Base-by-base conservation (phyloP, 2,888 invertebrate species). In the Agrilus cyanescens region DNA sequence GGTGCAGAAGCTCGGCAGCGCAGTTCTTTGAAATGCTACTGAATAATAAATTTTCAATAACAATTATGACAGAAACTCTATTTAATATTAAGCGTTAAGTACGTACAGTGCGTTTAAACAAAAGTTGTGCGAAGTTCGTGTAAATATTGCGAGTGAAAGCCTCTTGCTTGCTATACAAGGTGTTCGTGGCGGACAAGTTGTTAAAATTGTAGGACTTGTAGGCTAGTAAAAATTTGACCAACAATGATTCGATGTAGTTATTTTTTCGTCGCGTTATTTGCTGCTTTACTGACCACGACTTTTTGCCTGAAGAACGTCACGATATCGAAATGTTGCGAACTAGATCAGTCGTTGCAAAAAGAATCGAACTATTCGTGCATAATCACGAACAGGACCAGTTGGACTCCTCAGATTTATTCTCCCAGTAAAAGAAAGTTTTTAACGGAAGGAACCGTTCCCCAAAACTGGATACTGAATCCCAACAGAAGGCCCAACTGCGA, bases 391-490 rank as follows among this genome's bases (percentile, higher is more conserved):
- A 14, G 32, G 15, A 34, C 20, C 4, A 32, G 29, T n/a, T 47
- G 47, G 47, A 34, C 41, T 6, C 47, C 47, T 2, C 42, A 38
- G 33, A 43, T 47, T 32, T 82, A 72, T 57, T 72, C 78, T 29
- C 74, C 74, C 3, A 61, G 61, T 14, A 65, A 64, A 12, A 58
- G 60, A 13, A 54, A 50, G 0, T 67, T 72, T 53, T 64, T 73
- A 41, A 56, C 60, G 12, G 65, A 58, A n/a, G 45, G 43, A n/a
- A 34, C 37, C 7, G 61, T 68, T 41, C 77, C 77, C 30, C 47
- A 57, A 30, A 67, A 71, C 50, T 78, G 76, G 78, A 59, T 58
- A 31, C 53, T 70, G 36, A 53, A 59, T 15, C 62, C 62, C 36
- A 54, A 48, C 2, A 50, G 44, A 30, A 49, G 62, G 42, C 62